Evolutionary conservation across 2,797 vertebrate genomes (phyloP), one percentile per base, ranked within the genome.

Genomic region (Amniataba percoides): DNA sequence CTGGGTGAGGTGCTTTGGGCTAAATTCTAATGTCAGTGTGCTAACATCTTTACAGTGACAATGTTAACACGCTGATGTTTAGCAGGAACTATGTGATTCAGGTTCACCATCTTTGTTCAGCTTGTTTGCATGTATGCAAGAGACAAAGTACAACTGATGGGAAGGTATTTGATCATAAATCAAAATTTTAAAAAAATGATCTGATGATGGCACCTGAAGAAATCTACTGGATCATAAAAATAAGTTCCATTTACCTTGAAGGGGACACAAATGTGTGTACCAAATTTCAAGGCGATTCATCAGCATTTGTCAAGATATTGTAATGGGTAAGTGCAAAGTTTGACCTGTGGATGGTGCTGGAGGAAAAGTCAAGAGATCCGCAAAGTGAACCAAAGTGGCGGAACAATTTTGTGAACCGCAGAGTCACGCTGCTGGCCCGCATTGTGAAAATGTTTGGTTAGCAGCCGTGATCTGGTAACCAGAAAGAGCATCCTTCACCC

Each of bases 401-500:
- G 21, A 36, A 4, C 11, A 11, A 52, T 31, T 14, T 5, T 18
- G 10, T 7, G 2, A 42, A 51, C 18, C 25, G 5, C 7, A 31
- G 4, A 56, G 45, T 7, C 36, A 19, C 21, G 18, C 51, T 62
- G 36, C 42, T 11, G 2, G 40, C 39, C 40, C 11, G 27, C 49
- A 0, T 71, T 45, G 55, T 21, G 46, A 36, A 16, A 70, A 27
- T 10, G 19, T 49, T 49, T 46, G 48, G 60, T n/a, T 34, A 52
- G 49, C 59, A 63, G 43, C 9, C 31, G 46, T 31, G n/a, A 13
- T 43, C 13, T 34, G n/a, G 25, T 15, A 8, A 77, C 14, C 42
- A 71, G 19, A 36, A 19, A 57, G 48, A 43, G 31, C 25, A 36
- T 52, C 18, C 57, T 63, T 70, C 13, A 80, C 15, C 23, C 12